Evolutionary conservation across 2,888 invertebrate species (phyloP), one percentile per base, ranked within the genome.

Genomic region (Thysanoteuthis rhombus): DNA sequence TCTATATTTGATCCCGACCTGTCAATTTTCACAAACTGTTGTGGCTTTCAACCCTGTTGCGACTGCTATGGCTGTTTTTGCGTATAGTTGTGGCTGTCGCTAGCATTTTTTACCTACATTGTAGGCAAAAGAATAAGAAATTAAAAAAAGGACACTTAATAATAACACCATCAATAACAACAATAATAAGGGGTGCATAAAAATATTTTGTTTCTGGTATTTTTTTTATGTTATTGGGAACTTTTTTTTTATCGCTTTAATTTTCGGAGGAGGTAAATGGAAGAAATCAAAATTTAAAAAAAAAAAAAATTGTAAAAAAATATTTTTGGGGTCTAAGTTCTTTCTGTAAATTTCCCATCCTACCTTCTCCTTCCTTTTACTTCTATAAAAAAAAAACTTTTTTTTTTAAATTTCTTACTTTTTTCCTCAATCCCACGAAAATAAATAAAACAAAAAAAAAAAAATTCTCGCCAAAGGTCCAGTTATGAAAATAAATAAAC

Each of bases 121-220:
- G 75, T 75, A 75, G 75, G 75, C 91, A 91, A 91, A 91, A 91
- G 3, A 28, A 42, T 39, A 91, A 47, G 1, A 47, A 52, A 52
- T 52, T 8, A 45, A 40, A 91, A 40, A 91, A 1, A 92, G 19
- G n/a, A 92, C 42, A 92, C 42, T 19, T 19, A 45, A 42, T 42
- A n/a, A 36, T 40, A 90, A 40, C 90, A 90, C 36, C 90, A 90
- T 22, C 90, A 90, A 90, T 39, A 90, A 90, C n/a, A 92, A 40
- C 45, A 92, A 42, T 42, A 40, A 91, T 45, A 40, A 92, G 75
- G 75, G 75, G 75, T 75, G 75, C n/a, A 75, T 58, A 75, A 75
- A 75, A 75, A 75, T 75, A 75, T 75, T 75, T 75, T 75, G 75
- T 75, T 75, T 75, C 75, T 75, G n/a, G 75, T 75, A n/a, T 36